These are phyloP conservation scores for Oreochromis niloticus DNA, from an alignment of 2,113 vertebrate species.

Conservation along the genomic window DNA sequence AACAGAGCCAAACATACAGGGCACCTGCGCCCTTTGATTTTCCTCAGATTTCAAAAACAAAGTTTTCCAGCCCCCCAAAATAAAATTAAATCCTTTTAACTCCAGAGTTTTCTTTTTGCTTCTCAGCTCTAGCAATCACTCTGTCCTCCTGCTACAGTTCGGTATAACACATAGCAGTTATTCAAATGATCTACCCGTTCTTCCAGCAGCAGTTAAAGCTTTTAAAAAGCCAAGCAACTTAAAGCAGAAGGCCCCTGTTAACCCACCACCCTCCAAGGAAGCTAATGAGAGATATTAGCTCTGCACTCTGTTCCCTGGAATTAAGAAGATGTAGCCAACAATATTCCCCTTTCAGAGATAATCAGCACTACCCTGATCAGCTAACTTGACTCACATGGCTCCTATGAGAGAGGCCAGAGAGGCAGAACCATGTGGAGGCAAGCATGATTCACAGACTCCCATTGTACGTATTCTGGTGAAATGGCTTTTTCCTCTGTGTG, in stretches of 20 bases:
- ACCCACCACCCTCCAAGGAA: neutral
- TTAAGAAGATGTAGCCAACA: slow-evolving; percentile 45
- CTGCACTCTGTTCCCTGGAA: neutral
- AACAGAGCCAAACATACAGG: slow-evolving; percentile 49
- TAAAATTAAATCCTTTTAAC: neutral
- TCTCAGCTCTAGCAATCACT: neutral
- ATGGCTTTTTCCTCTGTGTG: neutral
- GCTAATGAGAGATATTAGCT: neutral
- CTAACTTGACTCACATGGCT: slow-evolving; percentile 72
- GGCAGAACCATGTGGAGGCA: slow-evolving; percentile 8
- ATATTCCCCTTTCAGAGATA: slow-evolving; percentile 61
- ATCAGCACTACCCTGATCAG: slow-evolving; percentile 54
- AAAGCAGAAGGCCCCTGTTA: neutral
- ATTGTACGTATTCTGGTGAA: slow-evolving; percentile 30
- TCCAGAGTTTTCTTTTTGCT: neutral
- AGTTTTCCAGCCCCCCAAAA: slow-evolving; percentile 5
- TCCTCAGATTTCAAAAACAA: slow-evolving; percentile 35
- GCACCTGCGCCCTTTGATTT: neutral
- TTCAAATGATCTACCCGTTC: neutral
- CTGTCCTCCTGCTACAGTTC: neutral
- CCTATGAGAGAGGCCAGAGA: slow-evolving; percentile 6
- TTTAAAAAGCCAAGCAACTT: neutral
- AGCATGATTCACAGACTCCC: slow-evolving; percentile 15
- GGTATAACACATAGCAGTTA: neutral
- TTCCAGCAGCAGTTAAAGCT: neutral